Evolutionary conservation across 2,797 vertebrate species (phyloP), one percentile per base, ranked within the genome.

Genomic region (Chelmon rostratus): DNA sequence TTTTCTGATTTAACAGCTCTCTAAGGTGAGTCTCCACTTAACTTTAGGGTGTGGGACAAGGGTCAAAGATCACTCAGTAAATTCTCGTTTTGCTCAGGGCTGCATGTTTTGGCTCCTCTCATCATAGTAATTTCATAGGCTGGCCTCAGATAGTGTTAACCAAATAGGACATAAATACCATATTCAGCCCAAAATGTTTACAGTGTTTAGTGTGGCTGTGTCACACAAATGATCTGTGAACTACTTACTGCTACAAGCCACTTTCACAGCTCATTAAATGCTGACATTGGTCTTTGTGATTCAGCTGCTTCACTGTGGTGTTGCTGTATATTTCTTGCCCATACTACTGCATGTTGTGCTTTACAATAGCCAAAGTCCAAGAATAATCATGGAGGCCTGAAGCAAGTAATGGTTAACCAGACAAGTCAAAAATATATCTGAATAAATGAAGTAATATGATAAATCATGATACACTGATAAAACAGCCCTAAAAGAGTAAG

Each of bases 61-160:
- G 61, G 35, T 79, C 8, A 78, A 64, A 67, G 52, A 31, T 73
- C 40, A 58, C 19, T 50, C 50, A 10, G 23, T 57, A 49, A 52
- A 59, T 16, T 13, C 21, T 9, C 38, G 9, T 37, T 63, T 46
- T 63, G 23, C 53, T 56, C 0, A 50, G 1, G 8, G 18, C 38
- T 54, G 23, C 59, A 68, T 38, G 28, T 64, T 46, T 67, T 4
- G 4, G 37, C 52, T 73, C 38, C 50, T 28, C 49, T 44, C 52
- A 49, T 49, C 5, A 23, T 6, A 4, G 2, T n/a, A 2, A 70
- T 33, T 19, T 23, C 9, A 53, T 59, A 49, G 31, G 50, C n/a
- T 68, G 52, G 8, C 13, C n/a, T 71, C 23, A 0, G 25, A 28
- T 1, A 6, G 2, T 66, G 31, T 35, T 57, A 57, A 35, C 16